A percentile compares a stretch with the other conserved stretches of the same genome.
Evolutionary conservation across 2,797 vertebrate genomes (phyloP).

Genomic region (Uromys caudimaculatus): DNA sequence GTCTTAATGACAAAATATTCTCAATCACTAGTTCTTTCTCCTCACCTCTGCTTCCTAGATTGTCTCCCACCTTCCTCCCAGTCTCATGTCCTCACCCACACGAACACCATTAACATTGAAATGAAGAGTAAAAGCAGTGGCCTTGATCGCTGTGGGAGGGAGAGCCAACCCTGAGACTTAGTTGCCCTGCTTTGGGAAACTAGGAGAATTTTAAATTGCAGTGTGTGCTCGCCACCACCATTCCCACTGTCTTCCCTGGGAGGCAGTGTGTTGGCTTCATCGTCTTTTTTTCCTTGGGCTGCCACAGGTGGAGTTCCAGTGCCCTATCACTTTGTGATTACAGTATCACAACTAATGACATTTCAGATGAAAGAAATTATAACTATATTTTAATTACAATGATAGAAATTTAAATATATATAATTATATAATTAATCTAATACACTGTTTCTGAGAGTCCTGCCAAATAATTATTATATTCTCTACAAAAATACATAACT

Average conservation of each 20-base stretch:
- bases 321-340: neutral
- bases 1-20: constrained; percentile 42
- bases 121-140: neutral
- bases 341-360: constrained; percentile 7
- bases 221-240: neutral
- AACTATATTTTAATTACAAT: neutral
- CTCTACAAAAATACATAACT: neutral
- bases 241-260: neutral
- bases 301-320: neutral
- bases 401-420: neutral
- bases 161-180: neutral
- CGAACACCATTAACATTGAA: neutral
- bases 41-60: constrained; percentile 39
- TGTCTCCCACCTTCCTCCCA: constrained; percentile 3
- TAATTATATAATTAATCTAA: constrained; percentile 7
- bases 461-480: constrained; percentile 15
- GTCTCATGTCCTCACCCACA: neutral
- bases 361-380: constrained; percentile 39
- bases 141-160: neutral
- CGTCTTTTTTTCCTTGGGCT: constrained; percentile 5
- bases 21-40: constrained; percentile 47
- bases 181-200: neutral
- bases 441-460: neutral
- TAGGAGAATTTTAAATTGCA: neutral
- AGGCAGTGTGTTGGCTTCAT: neutral